These are phyloP conservation scores for Mus minutoides DNA, from an alignment of 2,797 vertebrate species.

Conservation along the genomic window DNA sequence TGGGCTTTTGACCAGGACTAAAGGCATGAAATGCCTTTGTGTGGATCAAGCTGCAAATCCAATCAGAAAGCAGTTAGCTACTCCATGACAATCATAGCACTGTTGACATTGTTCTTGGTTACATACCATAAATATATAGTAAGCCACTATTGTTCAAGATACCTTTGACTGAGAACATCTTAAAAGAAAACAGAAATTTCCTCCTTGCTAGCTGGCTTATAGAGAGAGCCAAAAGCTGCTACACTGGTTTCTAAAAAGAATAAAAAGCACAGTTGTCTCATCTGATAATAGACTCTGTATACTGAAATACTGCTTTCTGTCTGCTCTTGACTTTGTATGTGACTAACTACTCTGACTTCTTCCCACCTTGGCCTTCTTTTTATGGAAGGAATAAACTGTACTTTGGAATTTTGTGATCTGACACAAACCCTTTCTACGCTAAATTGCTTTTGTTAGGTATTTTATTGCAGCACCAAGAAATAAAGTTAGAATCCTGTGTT, in stretches of 20 bases:
- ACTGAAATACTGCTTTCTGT: background rate
- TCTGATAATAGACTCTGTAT: background rate
- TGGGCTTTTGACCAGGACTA: background rate
- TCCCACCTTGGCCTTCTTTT: background rate
- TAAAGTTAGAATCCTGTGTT: background rate
- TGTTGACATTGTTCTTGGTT: background rate
- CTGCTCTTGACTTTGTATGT: background rate
- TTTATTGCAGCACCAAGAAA: background rate
- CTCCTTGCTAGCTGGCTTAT: too few relatives aligned
- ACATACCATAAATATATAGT: background rate
- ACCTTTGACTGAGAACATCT: background rate
- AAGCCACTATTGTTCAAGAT: background rate
- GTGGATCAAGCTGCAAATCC: background rate
- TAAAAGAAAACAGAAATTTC: background rate
- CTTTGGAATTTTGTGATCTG: background rate
- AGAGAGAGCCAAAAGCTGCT: background rate
- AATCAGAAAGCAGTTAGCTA: background rate
- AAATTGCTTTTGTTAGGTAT: background rate
- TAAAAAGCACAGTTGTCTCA: background rate
- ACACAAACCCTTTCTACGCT: background rate
- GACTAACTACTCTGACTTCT: background rate
- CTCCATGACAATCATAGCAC: background rate
- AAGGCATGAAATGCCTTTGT: background rate
- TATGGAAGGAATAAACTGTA: background rate
- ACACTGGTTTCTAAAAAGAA: background rate